Percentiles rank a stretch among this genome's conserved stretches.
These are phyloP conservation scores for Temnopleurus reevesii DNA, from an alignment of 53 echinoderm and acorn worm genomes.

Conservation along the genomic window DNA sequence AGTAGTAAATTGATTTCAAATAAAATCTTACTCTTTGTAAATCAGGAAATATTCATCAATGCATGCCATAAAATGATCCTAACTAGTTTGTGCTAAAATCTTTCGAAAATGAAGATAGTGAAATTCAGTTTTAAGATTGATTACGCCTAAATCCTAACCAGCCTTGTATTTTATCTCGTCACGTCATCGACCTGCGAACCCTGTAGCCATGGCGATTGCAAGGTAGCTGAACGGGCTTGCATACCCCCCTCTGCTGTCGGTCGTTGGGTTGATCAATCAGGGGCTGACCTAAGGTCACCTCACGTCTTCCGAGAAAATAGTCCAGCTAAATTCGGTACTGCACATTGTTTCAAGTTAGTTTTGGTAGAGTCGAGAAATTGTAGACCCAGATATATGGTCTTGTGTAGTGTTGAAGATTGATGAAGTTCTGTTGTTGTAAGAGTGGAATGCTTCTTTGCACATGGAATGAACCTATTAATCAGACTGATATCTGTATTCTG, in stretches of 20 bases:
- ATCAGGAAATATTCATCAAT: too few relatives aligned
- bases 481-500: not conserved
- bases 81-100: too few relatives aligned
- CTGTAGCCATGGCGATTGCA: conserved; percentile 46
- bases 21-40: too few relatives aligned
- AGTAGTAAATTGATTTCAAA: too few relatives aligned
- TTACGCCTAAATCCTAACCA: conserved; percentile 51
- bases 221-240: conserved; percentile 32
- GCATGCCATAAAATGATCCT: too few relatives aligned
- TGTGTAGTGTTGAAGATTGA: conserved; percentile 5
- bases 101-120: too few relatives aligned
- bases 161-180: conserved; percentile 60
- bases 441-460: conserved; percentile 37
- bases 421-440: not conserved
- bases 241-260: conserved; percentile 18
- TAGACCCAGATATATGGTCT: not conserved
- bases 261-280: conserved; percentile 12
- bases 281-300: conserved; percentile 34
- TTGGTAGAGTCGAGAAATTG: conserved; percentile 23
- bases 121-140: too few relatives aligned
- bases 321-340: conserved; percentile 59
- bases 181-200: conserved; percentile 3
- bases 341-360: conserved; percentile 48
- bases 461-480: not conserved
- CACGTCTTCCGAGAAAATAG: conserved; percentile 36